Evolutionary conservation across 2,888 invertebrate species (phyloP).

Genomic region (Drosophila silvestris): DNA sequence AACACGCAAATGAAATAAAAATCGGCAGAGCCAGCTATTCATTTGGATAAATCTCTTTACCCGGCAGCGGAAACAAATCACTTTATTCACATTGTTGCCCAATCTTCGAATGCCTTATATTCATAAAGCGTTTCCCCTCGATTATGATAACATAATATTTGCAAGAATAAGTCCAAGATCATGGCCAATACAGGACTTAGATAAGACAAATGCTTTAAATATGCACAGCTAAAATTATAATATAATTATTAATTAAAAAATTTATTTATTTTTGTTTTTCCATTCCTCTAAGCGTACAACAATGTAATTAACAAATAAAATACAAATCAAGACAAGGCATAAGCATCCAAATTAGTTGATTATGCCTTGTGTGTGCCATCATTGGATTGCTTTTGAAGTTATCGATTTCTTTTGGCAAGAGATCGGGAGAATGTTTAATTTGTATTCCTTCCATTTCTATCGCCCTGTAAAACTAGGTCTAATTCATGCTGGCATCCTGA

Average conservation of each 20-base stretch:
- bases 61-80: slow-evolving; percentile 29
- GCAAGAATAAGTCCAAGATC: not conserved
- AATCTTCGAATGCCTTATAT: not conserved
- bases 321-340: slow-evolving; percentile 29
- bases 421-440: slow-evolving; percentile 76
- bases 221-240: not conserved
- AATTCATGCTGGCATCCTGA: too few relatives aligned
- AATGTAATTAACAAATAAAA: not conserved
- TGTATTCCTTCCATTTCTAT: slow-evolving; percentile 84
- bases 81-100: slow-evolving; percentile 8
- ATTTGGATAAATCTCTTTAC: slow-evolving; percentile 59
- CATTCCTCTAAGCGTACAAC: not conserved
- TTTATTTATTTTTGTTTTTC: not conserved
- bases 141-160: not conserved
- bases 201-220: not conserved
- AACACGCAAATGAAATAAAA: slow-evolving; percentile 72
- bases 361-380: slow-evolving; percentile 83
- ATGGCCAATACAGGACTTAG: not conserved
- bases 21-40: slow-evolving; percentile 62
- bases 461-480: too few relatives aligned
- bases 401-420: slow-evolving; percentile 79
- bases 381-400: slow-evolving; percentile 78
- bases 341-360: slow-evolving; percentile 85
- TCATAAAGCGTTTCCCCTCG: not conserved
- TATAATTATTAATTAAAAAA: not conserved